phyloP scores from a whole-genome alignment of 2,888 invertebrate species.

The Lasioglossum figueresi region DNA sequence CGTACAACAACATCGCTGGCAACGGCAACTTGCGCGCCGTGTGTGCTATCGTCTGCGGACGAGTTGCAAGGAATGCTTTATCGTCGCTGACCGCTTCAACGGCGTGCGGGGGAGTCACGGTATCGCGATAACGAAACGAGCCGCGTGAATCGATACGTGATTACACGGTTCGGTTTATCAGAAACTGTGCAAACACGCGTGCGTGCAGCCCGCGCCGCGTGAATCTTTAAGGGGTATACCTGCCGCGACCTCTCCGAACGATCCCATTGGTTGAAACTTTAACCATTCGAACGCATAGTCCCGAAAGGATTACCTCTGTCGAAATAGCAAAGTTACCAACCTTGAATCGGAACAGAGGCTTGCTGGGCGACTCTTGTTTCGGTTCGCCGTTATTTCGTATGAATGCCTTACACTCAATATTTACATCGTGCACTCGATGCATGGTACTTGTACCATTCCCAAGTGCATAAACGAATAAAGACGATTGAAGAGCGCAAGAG shows the following conservation, averaged over 20 bases:
- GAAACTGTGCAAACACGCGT: conserved; percentile 29
- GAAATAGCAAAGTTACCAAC: background rate
- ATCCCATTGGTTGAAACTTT: background rate
- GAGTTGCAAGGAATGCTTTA: conserved; percentile 30
- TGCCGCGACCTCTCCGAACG: background rate
- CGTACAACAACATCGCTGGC: conserved; percentile 7
- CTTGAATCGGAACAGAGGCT: background rate
- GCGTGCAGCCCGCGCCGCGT: conserved; percentile 1
- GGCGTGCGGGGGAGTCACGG: background rate
- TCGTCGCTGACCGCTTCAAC: conserved; percentile 20
- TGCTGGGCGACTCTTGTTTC: too few species aligned
- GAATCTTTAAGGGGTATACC: conserved; percentile 50
- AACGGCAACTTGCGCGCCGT: background rate
- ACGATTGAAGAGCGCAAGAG: background rate
- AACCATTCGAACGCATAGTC: background rate
- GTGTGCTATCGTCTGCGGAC: conserved; percentile 13
- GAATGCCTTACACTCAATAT: too few species aligned
- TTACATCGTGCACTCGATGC: too few species aligned
- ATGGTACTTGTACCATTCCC: background rate
- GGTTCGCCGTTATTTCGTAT: too few species aligned
- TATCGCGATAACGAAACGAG: conserved; percentile 52
- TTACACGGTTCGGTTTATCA: conserved; percentile 61
- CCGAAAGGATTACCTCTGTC: background rate
- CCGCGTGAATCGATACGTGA: conserved; percentile 65
- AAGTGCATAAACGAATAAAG: background rate